phyloP scores from a whole-genome alignment of 2,797 vertebrate species.

The Apogon hyalosoma region DNA sequence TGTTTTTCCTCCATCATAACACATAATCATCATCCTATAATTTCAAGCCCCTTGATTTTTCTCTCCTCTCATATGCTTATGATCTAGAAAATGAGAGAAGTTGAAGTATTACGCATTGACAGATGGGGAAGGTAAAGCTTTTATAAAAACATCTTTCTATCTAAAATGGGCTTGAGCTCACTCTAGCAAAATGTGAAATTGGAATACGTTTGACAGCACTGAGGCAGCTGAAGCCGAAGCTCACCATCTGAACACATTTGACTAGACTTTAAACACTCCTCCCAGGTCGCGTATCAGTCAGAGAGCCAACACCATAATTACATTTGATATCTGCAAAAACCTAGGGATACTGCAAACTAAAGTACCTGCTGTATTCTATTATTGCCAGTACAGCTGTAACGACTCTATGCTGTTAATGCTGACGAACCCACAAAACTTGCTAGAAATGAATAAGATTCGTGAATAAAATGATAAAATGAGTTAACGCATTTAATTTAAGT shows the following conservation, averaged over 20 bases:
- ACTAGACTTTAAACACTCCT: slow-evolving; percentile 38
- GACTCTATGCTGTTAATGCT: slow-evolving; percentile 11
- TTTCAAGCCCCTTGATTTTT: slow-evolving; percentile 13
- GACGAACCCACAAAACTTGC: slow-evolving; percentile 8
- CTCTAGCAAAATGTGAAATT: slow-evolving; percentile 33
- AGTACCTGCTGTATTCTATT: slow-evolving; percentile 28
- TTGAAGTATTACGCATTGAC: neutral
- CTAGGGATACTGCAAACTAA: slow-evolving; percentile 29
- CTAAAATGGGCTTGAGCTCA: slow-evolving; percentile 11
- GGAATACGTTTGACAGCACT: slow-evolving; percentile 15
- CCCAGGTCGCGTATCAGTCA: slow-evolving; percentile 51
- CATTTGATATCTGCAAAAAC: slow-evolving; percentile 58
- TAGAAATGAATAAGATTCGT: slow-evolving; percentile 13
- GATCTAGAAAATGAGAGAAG: slow-evolving; percentile 32
- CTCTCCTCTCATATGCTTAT: slow-evolving; percentile 8
- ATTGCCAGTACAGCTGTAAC: slow-evolving; percentile 54
- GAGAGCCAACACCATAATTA: slow-evolving; percentile 54
- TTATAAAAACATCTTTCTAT: slow-evolving; percentile 38
- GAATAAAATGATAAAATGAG: slow-evolving; percentile 22
- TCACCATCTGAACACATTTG: slow-evolving; percentile 35
- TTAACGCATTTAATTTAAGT: slow-evolving; percentile 27
- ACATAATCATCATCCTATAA: slow-evolving; percentile 1
- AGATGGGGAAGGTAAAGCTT: slow-evolving; percentile 13
- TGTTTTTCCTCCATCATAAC: slow-evolving; percentile 7
- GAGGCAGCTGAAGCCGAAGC: slow-evolving; percentile 2